Percentiles rank a stretch among this genome's conserved stretches.
phyloP scores from a whole-genome alignment of 2,113 vertebrate species.

The Podiceps cristatus region DNA sequence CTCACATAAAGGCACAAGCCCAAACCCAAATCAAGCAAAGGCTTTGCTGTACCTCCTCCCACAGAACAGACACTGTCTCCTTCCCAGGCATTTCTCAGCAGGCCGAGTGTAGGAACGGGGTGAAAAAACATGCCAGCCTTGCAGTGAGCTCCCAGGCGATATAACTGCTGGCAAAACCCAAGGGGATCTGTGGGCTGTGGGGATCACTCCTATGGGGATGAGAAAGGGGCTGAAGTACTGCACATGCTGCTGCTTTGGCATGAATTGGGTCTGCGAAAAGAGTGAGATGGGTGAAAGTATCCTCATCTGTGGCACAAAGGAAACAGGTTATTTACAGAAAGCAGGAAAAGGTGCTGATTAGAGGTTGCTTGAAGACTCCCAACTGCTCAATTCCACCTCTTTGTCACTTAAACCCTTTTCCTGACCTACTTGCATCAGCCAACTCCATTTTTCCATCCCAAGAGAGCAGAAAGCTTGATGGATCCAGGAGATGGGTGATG shows the following conservation, averaged over 20 bases:
- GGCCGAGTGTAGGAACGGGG: neutral
- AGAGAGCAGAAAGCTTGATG: neutral
- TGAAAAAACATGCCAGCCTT: neutral
- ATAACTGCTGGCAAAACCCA: neutral
- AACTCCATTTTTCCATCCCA: neutral
- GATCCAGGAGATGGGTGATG: fast-evolving
- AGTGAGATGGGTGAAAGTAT: neutral
- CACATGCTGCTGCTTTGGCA: fast-evolving
- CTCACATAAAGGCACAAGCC: neutral
- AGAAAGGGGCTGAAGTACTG: neutral
- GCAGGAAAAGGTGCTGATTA: neutral
- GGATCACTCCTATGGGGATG: neutral
- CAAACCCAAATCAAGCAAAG: neutral
- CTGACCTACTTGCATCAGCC: neutral
- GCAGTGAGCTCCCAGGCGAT: fast-evolving
- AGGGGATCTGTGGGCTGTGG: neutral
- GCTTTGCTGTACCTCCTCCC: neutral
- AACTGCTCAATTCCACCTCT: neutral
- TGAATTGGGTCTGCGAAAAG: neutral
- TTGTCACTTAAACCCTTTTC: neutral
- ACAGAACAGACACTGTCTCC: neutral
- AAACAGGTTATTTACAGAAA: neutral
- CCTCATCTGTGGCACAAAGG: neutral
- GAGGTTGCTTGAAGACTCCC: neutral
- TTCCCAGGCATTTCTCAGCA: neutral